phyloP scores from a whole-genome alignment of 2,888 invertebrate genomes.

The Spialia ferax region DNA sequence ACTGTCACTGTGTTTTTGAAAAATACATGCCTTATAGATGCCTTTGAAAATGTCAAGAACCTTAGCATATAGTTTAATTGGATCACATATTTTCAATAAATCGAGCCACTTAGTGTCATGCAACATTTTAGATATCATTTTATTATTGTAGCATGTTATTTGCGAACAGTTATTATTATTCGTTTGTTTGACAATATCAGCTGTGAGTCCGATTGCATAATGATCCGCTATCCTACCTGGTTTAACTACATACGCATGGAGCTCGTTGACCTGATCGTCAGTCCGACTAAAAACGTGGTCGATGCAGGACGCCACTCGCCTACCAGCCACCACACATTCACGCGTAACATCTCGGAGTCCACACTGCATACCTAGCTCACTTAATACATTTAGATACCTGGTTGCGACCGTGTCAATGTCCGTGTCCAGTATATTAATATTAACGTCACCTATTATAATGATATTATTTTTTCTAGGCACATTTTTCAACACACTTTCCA shows the following conservation, averaged over 20 bases:
- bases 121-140: neutral
- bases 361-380: conserved; percentile 9
- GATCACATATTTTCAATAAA: neutral
- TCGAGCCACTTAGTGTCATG: neutral
- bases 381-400: neutral
- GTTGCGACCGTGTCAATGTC: neutral
- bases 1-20: neutral
- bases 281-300: conserved; percentile 38
- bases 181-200: neutral
- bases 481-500: neutral
- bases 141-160: conserved; percentile 1
- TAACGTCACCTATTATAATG: conserved; percentile 6
- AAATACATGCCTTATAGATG: conserved; percentile 17
- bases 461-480: neutral
- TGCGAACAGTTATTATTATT: neutral
- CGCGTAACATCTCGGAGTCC: conserved; percentile 6
- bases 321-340: neutral
- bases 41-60: neutral
- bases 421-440: conserved; percentile 6
- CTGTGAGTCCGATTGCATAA: neutral
- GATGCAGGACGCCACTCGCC: conserved; percentile 37
- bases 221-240: neutral
- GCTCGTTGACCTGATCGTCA: neutral
- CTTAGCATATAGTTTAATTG: neutral
- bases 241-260: neutral